Percentiles rank a stretch among this genome's conserved stretches.
Evolutionary conservation across 2,888 invertebrate genomes (phyloP).

Genomic region (Zygogramma bicolorata): DNA sequence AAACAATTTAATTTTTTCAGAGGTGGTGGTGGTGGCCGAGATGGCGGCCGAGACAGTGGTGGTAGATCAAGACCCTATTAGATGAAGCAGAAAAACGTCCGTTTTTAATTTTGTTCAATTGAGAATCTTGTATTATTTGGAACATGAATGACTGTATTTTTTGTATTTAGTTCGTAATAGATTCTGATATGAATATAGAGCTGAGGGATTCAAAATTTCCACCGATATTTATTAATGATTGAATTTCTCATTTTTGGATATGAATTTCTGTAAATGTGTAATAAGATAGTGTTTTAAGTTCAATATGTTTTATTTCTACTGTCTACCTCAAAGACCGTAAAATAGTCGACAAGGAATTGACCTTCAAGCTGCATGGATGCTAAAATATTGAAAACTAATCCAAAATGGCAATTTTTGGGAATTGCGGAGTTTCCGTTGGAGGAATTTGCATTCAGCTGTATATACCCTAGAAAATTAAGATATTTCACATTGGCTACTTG

Average conservation of each 20-base stretch:
- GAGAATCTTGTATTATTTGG: conserved; percentile 3
- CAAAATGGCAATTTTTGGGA: too few relatives aligned
- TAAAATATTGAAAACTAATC: too few relatives aligned
- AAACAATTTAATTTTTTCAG: conserved; percentile 10
- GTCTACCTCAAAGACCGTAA: too few relatives aligned
- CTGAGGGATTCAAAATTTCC: background rate
- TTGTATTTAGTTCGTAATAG: conserved; percentile 13
- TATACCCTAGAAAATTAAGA: too few relatives aligned
- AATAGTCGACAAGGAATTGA: too few relatives aligned
- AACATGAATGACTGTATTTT: conserved; percentile 6
- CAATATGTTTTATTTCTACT: background rate
- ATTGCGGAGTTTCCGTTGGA: too few relatives aligned
- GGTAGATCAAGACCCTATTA: conserved; percentile 16
- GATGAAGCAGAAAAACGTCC: background rate
- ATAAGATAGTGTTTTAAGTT: conserved; percentile 12
- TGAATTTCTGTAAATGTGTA: conserved; percentile 10
- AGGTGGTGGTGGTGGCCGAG: conserved; percentile 24
- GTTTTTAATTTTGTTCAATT: background rate
- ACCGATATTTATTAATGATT: background rate
- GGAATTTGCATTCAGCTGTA: too few relatives aligned
- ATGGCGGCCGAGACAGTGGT: conserved; percentile 18
- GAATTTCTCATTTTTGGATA: background rate
- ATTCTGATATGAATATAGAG: background rate
- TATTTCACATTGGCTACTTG: too few relatives aligned
- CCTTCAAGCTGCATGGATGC: too few relatives aligned